Evolutionary conservation across 2,113 vertebrate genomes (phyloP).

Genomic region (Rynchops niger): DNA sequence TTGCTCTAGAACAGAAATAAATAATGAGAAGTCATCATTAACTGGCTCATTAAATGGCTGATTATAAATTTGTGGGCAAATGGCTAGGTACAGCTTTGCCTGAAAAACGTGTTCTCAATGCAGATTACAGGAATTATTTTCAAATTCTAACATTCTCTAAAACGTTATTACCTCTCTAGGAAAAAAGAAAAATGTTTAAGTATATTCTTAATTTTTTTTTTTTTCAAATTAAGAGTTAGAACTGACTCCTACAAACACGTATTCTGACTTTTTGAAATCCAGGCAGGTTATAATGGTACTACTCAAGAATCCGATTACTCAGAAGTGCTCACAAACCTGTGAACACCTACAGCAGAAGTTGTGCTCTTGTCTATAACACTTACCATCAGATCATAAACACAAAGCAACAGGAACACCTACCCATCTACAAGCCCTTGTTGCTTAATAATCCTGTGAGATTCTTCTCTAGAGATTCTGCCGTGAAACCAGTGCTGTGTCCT

Average conservation of each 20-base stretch:
- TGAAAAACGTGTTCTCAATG: not conserved
- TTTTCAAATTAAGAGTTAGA: not conserved
- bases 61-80: not conserved
- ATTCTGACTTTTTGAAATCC: not conserved
- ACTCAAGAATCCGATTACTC: not conserved
- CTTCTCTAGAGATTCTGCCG: conserved; percentile 93
- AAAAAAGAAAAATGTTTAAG: not conserved
- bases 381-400: not conserved
- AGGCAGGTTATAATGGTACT: not conserved
- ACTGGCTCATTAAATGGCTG: not conserved
- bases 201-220: not conserved
- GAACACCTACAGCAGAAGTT: not conserved
- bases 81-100: not conserved
- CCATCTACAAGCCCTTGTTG: conserved; percentile 97
- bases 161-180: not conserved
- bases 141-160: not conserved
- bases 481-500: conserved; percentile 97
- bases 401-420: conserved; percentile 71
- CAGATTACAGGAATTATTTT: not conserved
- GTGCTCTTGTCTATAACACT: not conserved
- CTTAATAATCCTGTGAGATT: conserved; percentile 92
- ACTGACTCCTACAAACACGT: not conserved
- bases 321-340: not conserved
- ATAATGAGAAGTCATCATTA: not conserved
- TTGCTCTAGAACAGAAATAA: not conserved